Evolutionary conservation across 2,113 vertebrate genomes (phyloP), one percentile per base, ranked within the genome.

Genomic region (Heteronetta atricapilla): DNA sequence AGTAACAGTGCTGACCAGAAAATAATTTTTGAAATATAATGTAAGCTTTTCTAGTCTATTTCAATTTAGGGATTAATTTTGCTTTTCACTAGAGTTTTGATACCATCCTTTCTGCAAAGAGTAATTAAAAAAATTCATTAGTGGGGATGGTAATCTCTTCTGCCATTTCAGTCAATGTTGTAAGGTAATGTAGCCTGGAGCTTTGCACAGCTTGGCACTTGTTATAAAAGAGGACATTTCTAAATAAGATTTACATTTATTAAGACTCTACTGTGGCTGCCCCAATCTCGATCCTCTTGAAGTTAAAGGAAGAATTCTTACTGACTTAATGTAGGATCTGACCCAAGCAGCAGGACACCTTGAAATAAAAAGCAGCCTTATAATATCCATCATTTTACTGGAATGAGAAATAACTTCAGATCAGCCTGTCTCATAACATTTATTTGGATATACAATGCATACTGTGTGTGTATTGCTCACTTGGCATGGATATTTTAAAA

Each of bases 191-290:
- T 83, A 93, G 88, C 95, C 95, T 94, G 82, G 60, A 95, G 95
- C 76, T 91, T 86, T 88, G 63, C 85, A 94, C 64, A 94, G 75
- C 76, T 94, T 90, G 76, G 90, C 79, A 93, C 93, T 93, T 94
- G 68, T 73, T 96, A 93, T 86, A 93, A 95, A 90, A 91, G 56
- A 78, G 68, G 73, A 23, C 80, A 83, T 91, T 96, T 94, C 85
- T 94, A 97, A 93, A 91, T 81, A 91, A 94, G 90, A 95, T 95
- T 95, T 91, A 88, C 60, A 88, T 95, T 91, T 94, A 95, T 93
- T 94, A 93, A 90, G 82, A 95, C 85, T 67, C 29, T 77, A 81
- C 64, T 72, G 42, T 94, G 80, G 60, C 82, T 88, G 85, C 52
- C 79, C 79, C 79, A 90, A 38, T 93, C 72, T 77, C 68, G 72